Evolutionary conservation across 2,888 invertebrate species (phyloP), one percentile per base, ranked within the genome.

Genomic region (Lobophora halterata): DNA sequence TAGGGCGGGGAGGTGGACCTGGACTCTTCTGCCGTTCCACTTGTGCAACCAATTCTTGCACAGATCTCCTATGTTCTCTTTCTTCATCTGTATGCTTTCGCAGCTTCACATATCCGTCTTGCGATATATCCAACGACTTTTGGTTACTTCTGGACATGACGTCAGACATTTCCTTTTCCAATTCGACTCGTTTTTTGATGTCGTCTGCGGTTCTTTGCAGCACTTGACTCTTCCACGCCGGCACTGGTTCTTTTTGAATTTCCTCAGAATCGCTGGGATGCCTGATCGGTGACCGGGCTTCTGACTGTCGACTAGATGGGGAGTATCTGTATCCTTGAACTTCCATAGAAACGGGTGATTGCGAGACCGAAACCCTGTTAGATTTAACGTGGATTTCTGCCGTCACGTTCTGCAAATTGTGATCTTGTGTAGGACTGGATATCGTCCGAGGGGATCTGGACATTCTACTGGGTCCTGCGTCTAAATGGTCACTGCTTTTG

Each of bases 31-130:
- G 81, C 31, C 89, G 82, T 65, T 91, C 91, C 5, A 91, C 90
- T 61, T 89, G 87, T 1, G 91, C 91, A 11, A 91, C 91, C 52
- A 91, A 70, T 59, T 91, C 91, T 55, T 91, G 91, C 0, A 91
- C 91, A 0, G 90, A 89, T 51, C 85, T 89, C 24, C 90, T 78
- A 1, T 80, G 79, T 29, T 78, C 79, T 44, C 77, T 76, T 29
- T 70, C 55, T 20, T 49, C 65, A 11, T 73, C 72, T 48, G 71
- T 71, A 55, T 86, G 86, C 52, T 86, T 87, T 11, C 76, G 71
- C 14, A 88, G 68, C 52, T 79, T 87, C 0, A 88, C 81, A 44
- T 88, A 88, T n/a, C 88, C 88, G 30, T 88, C 88, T 48, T 86
- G 86, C 17, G 85, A 79, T 52, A 88, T 88, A 23, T 88, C 88